Percentiles rank a stretch among this genome's conserved stretches.
Conservation (phyloP, 2,888 invertebrate genomes). For the Drosophila kokeensis region DNA sequence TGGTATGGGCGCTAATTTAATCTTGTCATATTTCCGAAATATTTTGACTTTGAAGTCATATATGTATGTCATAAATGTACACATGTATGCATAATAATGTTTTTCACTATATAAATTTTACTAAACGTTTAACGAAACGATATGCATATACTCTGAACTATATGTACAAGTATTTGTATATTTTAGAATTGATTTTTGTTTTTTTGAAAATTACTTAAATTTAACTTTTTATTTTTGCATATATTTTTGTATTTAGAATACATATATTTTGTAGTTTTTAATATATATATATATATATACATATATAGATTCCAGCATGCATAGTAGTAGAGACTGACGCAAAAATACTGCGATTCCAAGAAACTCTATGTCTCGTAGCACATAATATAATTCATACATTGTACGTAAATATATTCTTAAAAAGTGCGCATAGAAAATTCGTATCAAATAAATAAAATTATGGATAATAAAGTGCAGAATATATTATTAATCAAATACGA, state of each 20-base stretch:
- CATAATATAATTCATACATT: slow-evolving; percentile 7
- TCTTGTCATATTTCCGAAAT: slow-evolving; percentile 22
- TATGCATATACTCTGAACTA: slow-evolving; percentile 55
- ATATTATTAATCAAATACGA: neutral
- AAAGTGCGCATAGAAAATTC: slow-evolving; percentile 41
- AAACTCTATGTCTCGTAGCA: slow-evolving; percentile 10
- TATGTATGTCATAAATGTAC: slow-evolving; percentile 35
- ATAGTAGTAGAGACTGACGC: slow-evolving; percentile 16
- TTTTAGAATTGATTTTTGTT: slow-evolving; percentile 4
- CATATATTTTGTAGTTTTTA: slow-evolving; percentile 23
- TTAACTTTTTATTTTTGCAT: slow-evolving; percentile 3
- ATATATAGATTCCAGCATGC: slow-evolving; percentile 4
- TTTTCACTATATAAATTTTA: slow-evolving; percentile 52
- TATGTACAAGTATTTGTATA: slow-evolving; percentile 17
- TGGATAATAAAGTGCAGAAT: neutral
- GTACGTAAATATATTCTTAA: slow-evolving; percentile 22
- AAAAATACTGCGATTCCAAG: slow-evolving; percentile 30
- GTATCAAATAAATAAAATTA: slow-evolving; percentile 21
- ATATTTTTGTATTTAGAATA: slow-evolving; percentile 30
- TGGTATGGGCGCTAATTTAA: slow-evolving; percentile 3
- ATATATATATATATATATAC: slow-evolving; percentile 27
- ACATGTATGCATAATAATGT: slow-evolving; percentile 30
- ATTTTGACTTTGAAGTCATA: slow-evolving; percentile 37
- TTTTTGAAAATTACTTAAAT: slow-evolving; percentile 11
- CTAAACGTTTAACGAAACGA: slow-evolving; percentile 72